Evolutionary conservation across 2,113 vertebrate genomes (phyloP).

Genomic region (Charadrius vociferus): DNA sequence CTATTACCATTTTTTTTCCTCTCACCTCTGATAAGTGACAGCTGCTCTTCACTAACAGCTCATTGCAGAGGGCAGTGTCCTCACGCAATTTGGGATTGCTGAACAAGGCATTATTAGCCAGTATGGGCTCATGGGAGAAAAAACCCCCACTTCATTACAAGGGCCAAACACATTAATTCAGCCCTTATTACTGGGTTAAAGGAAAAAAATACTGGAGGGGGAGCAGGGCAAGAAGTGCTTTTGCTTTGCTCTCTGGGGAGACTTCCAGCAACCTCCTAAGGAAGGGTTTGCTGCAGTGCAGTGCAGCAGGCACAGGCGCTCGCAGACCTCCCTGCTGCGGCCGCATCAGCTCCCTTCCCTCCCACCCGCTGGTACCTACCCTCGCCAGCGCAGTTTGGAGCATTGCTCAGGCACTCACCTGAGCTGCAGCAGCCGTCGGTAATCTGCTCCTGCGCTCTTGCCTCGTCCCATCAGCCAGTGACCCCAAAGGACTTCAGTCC

Average conservation of each 20-base stretch:
- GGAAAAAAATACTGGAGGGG: neutral
- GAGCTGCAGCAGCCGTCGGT: accelerated
- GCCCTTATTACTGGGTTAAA: neutral
- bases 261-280: too few species aligned
- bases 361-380: accelerated
- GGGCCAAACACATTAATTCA: neutral
- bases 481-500: neutral
- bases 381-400: neutral
- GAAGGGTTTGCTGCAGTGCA: neutral
- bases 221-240: neutral
- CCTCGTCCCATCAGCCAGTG: neutral
- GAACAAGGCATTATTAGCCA: neutral
- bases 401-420: accelerated
- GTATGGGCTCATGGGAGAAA: neutral
- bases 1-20: neutral
- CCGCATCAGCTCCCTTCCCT: accelerated
- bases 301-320: accelerated
- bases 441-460: neutral
- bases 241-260: neutral
- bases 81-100: neutral
- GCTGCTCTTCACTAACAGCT: neutral
- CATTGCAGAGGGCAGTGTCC: neutral
- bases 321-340: neutral
- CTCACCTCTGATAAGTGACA: neutral
- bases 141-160: neutral